These are phyloP conservation scores for Fregetta grallaria DNA, from an alignment of 2,113 vertebrate species.

Conservation along the genomic window DNA sequence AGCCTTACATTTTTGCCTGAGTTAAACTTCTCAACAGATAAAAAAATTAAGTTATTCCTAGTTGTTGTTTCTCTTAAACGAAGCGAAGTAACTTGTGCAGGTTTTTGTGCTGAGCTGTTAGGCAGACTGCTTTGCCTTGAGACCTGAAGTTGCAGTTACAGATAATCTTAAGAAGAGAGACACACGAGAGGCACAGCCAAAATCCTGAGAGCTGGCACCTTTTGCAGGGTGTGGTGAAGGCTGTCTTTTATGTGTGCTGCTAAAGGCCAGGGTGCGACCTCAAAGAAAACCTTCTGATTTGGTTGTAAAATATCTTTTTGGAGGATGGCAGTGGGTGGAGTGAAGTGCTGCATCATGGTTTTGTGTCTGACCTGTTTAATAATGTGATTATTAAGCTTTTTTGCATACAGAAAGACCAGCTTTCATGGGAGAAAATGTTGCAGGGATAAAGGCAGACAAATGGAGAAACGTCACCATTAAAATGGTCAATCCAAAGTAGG, in stretches of 20 bases:
- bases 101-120: conserved; percentile 3
- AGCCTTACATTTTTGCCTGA: background rate
- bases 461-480: background rate
- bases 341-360: conserved; percentile 65
- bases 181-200: background rate
- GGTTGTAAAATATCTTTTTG: conserved; percentile 62
- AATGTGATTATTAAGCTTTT: conserved; percentile 24
- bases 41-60: background rate
- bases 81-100: background rate
- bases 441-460: background rate
- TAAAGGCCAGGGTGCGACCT: conserved; percentile 74
- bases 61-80: background rate
- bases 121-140: background rate
- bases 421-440: background rate
- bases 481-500: background rate
- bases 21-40: background rate
- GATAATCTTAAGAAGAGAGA: conserved; percentile 21
- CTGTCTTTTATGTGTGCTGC: conserved; percentile 64
- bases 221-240: conserved; percentile 60
- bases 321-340: conserved; percentile 29
- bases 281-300: conserved; percentile 66
- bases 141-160: conserved; percentile 6
- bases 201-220: conserved; percentile 54
- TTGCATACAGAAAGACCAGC: background rate
- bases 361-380: conserved; percentile 51